A percentile compares a stretch with the other conserved stretches of the same genome.
Evolutionary conservation across 2,888 invertebrate genomes (phyloP).

Genomic region (Tholera decimalis): DNA sequence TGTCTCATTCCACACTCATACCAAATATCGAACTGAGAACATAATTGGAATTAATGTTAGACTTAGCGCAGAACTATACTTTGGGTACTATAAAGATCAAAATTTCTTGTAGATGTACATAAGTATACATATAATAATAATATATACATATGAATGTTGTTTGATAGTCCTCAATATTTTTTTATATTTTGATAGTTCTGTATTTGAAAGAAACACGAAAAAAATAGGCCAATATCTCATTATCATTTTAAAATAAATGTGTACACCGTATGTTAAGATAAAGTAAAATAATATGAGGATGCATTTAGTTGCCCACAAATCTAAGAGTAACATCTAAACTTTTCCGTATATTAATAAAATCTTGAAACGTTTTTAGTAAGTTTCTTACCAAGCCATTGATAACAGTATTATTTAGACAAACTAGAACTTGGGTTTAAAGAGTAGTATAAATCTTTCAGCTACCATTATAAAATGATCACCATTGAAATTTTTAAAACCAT

Average conservation of each 20-base stretch:
- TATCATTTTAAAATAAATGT: constrained; percentile 87
- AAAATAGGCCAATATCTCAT: constrained; percentile 90
- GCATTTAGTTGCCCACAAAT: constrained; percentile 89
- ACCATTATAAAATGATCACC: constrained; percentile 84
- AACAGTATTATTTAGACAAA: constrained; percentile 91
- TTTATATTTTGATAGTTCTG: constrained; percentile 92
- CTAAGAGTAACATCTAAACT: constrained; percentile 76
- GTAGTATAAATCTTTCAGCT: constrained; percentile 85
- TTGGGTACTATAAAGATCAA: constrained; percentile 87
- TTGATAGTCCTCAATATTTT: constrained; percentile 92
- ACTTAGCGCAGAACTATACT: constrained; percentile 89
- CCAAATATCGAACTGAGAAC: constrained; percentile 84
- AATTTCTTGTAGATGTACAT: constrained; percentile 90
- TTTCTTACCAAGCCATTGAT: constrained; percentile 91
- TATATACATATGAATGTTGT: constrained; percentile 91
- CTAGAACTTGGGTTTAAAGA: constrained; percentile 86
- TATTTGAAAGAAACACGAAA: constrained; percentile 87
- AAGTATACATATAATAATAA: constrained; percentile 86
- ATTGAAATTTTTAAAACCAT: constrained; percentile 79
- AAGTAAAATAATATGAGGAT: constrained; percentile 82
- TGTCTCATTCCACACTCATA: constrained; percentile 79
- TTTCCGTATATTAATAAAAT: constrained; percentile 80
- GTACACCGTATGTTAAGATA: constrained; percentile 86
- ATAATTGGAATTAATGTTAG: constrained; percentile 84
- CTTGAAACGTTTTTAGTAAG: constrained; percentile 82